Percentiles rank a stretch among this genome's conserved stretches.
These are phyloP conservation scores for Macrophya alboannulata DNA, from an alignment of 2,888 invertebrate species.

Conservation along the genomic window DNA sequence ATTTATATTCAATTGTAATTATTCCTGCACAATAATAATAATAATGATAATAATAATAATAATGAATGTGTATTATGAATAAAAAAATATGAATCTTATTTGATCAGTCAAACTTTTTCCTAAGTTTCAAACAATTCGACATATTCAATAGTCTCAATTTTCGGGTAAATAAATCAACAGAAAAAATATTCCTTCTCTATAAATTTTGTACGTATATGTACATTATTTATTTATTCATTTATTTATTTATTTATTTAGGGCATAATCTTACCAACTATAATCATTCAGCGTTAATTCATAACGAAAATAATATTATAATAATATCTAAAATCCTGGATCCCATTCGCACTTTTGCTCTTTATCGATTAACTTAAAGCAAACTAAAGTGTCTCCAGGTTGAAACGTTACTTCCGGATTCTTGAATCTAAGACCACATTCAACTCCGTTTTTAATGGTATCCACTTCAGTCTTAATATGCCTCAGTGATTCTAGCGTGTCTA, in stretches of 20 bases:
- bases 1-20: constrained; percentile 22
- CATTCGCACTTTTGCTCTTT: constrained; percentile 87
- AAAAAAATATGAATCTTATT: neutral
- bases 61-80: constrained; percentile 11
- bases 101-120: neutral
- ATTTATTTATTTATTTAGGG: neutral
- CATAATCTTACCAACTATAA: constrained; percentile 12
- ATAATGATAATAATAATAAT: neutral
- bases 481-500: constrained; percentile 90
- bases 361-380: constrained; percentile 88
- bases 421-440: constrained; percentile 94
- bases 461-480: constrained; percentile 95
- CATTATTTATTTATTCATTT: constrained; percentile 19
- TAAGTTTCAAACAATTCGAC: neutral
- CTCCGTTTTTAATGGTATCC: constrained; percentile 89
- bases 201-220: constrained; percentile 15
- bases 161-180: neutral
- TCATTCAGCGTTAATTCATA: neutral
- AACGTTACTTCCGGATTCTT: constrained; percentile 85
- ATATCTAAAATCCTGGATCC: constrained; percentile 92
- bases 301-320: neutral
- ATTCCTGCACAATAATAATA: constrained; percentile 15
- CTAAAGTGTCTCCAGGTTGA: constrained; percentile 88
- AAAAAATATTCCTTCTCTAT: constrained; percentile 18
- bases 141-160: neutral